Percentiles rank a stretch among this genome's conserved stretches.
These are phyloP conservation scores for Kryptolebias ocellatus DNA, from an alignment of 2,797 vertebrate species.

Conservation along the genomic window DNA sequence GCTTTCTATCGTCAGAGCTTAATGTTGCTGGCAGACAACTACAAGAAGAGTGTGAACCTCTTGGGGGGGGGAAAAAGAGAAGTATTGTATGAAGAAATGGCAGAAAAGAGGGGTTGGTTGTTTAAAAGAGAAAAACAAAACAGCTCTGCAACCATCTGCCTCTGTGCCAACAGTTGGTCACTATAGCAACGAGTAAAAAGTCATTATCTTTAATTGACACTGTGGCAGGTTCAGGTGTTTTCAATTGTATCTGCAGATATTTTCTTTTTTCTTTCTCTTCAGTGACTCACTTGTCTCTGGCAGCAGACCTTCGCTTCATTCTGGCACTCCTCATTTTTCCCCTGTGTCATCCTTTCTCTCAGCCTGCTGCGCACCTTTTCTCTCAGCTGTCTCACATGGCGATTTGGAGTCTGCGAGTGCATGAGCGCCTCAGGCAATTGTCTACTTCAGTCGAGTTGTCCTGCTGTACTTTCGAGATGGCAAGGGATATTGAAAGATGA, in stretches of 20 bases:
- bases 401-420: slow-evolving; percentile 34
- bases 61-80: slow-evolving; percentile 32
- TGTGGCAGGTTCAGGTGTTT: slow-evolving; percentile 82
- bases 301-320: slow-evolving; percentile 51
- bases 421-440: slow-evolving; percentile 4
- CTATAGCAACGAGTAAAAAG: slow-evolving; percentile 82
- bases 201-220: slow-evolving; percentile 82
- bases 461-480: slow-evolving; percentile 7
- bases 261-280: slow-evolving; percentile 29
- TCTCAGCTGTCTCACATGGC: slow-evolving; percentile 23
- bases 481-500: slow-evolving; percentile 15
- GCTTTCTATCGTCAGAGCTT: slow-evolving; percentile 24
- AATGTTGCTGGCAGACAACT: slow-evolving; percentile 30
- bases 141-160: slow-evolving; percentile 63
- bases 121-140: slow-evolving; percentile 3
- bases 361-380: slow-evolving; percentile 18
- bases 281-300: slow-evolving; percentile 70
- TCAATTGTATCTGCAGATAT: slow-evolving; percentile 71
- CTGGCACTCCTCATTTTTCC: slow-evolving; percentile 26
- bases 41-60: slow-evolving; percentile 35
- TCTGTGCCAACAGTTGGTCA: slow-evolving; percentile 76
- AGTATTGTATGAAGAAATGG: slow-evolving; percentile 33
- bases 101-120: slow-evolving; percentile 1
- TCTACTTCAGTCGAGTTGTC: slow-evolving; percentile 27
- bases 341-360: slow-evolving; percentile 45